Conservation (phyloP, 2,888 invertebrate species). For the Drosophila pseudotakahashii region DNA sequence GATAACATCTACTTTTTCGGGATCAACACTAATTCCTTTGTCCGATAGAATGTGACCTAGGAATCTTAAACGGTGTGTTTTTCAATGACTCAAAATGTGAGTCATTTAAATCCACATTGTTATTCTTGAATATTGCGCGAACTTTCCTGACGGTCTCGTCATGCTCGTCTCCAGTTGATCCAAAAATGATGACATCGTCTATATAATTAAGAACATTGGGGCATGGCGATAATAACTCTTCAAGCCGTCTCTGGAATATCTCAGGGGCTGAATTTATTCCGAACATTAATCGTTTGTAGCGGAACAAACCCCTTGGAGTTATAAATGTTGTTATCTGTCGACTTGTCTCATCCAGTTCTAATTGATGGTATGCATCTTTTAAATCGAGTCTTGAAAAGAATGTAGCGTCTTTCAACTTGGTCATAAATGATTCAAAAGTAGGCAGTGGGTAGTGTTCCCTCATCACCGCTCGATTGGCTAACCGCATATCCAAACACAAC, state of each 20-base stretch:
- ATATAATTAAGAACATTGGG: conserved; percentile 48
- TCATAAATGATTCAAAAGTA: background rate
- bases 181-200: conserved; percentile 60
- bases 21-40: conserved; percentile 4
- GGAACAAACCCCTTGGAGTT: too few species aligned
- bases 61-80: conserved; percentile 38
- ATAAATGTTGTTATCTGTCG: too few species aligned
- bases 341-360: too few species aligned
- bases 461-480: background rate
- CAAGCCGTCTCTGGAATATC: conserved; percentile 2
- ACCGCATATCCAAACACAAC: background rate
- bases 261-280: too few species aligned
- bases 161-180: conserved; percentile 6
- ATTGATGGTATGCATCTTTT: too few species aligned
- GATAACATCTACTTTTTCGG: conserved; percentile 4
- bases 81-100: conserved; percentile 63
- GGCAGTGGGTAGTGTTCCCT: background rate
- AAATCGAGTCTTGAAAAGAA: too few species aligned
- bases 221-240: conserved; percentile 5
- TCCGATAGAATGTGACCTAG: conserved; percentile 12
- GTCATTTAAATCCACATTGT: conserved; percentile 67
- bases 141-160: conserved; percentile 3
- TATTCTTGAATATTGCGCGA: conserved; percentile 19
- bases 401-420: background rate
- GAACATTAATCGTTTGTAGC: too few species aligned